A percentile compares a stretch with the other conserved stretches of the same genome.
Evolutionary conservation across 2,888 invertebrate genomes (phyloP).

Genomic region (Carabus problematicus): DNA sequence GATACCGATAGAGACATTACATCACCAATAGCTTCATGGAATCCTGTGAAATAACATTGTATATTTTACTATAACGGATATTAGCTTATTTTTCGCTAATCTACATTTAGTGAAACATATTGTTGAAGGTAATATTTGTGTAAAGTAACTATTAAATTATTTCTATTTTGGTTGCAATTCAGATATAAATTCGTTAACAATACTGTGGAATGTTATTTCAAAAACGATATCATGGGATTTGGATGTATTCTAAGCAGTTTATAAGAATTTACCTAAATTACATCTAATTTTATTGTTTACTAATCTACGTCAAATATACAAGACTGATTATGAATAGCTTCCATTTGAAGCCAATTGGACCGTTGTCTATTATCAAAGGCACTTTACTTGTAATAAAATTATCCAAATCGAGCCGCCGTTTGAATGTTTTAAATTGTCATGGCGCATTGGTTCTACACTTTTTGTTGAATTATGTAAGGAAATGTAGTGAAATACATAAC

Average conservation of each 20-base stretch:
- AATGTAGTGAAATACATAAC: too few species aligned
- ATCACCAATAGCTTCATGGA: constrained; percentile 71
- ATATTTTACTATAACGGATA: too few species aligned
- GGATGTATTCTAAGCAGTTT: too few species aligned
- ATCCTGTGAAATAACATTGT: constrained; percentile 57
- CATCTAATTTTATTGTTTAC: constrained; percentile 2
- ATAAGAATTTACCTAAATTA: too few species aligned
- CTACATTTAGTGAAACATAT: not conserved
- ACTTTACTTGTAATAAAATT: too few species aligned
- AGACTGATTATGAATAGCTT: too few species aligned
- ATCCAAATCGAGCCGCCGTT: too few species aligned
- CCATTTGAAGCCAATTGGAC: too few species aligned
- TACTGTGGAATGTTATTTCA: not conserved
- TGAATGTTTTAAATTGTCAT: too few species aligned
- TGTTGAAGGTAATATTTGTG: constrained; percentile 2
- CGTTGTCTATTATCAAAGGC: too few species aligned
- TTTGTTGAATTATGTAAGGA: too few species aligned
- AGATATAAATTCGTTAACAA: constrained; percentile 52
- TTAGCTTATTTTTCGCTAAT: constrained; percentile 40
- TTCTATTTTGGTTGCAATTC: constrained; percentile 42
- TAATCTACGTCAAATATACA: not conserved
- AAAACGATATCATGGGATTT: not conserved
- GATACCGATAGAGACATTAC: constrained; percentile 67
- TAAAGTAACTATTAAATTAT: constrained; percentile 7
- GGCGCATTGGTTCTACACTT: too few species aligned